phyloP scores from a whole-genome alignment of 2,888 invertebrate species.

The Notodonta ziczac region DNA sequence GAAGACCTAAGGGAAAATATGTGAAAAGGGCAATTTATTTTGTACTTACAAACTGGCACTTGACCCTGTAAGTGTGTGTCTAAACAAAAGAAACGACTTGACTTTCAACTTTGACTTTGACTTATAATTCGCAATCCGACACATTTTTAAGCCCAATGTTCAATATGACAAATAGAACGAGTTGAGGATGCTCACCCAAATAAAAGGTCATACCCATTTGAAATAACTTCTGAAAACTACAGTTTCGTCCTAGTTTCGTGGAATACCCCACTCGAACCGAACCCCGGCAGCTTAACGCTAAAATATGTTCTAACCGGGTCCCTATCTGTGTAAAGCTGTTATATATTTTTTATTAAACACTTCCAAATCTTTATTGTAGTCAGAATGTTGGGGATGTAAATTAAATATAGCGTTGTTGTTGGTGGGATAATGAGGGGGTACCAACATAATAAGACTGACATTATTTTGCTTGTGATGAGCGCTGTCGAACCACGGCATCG shows the following conservation, averaged over 20 bases:
- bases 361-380: neutral
- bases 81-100: too few species aligned
- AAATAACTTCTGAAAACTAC: constrained; percentile 42
- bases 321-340: constrained; percentile 28
- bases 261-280: constrained; percentile 38
- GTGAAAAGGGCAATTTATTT: too few species aligned
- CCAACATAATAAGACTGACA: too few species aligned
- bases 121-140: neutral
- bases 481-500: too few species aligned
- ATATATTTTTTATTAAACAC: constrained; percentile 18
- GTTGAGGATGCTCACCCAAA: neutral
- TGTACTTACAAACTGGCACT: too few species aligned
- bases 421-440: too few species aligned
- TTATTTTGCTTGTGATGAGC: too few species aligned
- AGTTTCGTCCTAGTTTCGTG: constrained; percentile 40
- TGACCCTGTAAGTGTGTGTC: too few species aligned
- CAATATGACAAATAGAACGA: neutral
- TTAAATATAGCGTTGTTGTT: neutral
- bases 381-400: neutral
- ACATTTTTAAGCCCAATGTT: neutral
- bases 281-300: constrained; percentile 31
- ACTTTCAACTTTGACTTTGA: neutral
- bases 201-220: constrained; percentile 29
- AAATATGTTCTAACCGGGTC: constrained; percentile 36
- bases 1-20: too few species aligned